Conservation (phyloP, 2,888 invertebrate genomes). For the Zaprionus bogoriensis region DNA sequence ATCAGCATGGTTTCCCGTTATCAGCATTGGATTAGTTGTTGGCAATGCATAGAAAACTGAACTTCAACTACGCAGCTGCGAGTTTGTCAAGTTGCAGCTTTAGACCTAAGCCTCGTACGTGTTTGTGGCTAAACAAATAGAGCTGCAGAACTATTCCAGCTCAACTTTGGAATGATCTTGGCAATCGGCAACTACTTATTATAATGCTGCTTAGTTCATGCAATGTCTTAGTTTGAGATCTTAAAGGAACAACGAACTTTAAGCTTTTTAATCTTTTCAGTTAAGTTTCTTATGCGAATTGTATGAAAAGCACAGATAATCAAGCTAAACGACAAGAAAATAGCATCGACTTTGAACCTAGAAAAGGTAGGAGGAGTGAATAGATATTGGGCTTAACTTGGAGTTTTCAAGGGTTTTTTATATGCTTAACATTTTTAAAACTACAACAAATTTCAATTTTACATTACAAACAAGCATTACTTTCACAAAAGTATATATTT, state of each 20-base stretch:
- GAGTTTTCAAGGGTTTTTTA: too few species aligned
- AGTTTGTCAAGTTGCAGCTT: slow-evolving; percentile 1
- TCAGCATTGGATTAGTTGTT: slow-evolving; percentile 24
- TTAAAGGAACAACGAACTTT: not conserved
- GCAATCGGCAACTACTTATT: too few species aligned
- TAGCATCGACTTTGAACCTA: too few species aligned
- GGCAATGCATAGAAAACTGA: slow-evolving; percentile 20
- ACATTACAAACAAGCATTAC: too few species aligned
- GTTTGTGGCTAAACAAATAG: too few species aligned
- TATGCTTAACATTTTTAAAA: too few species aligned
- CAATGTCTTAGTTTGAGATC: not conserved
- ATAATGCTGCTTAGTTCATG: not conserved
- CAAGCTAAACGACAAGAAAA: not conserved
- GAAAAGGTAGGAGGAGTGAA: not conserved
- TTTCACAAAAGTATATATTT: too few species aligned
- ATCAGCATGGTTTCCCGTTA: slow-evolving; percentile 33
- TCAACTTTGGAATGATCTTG: too few species aligned
- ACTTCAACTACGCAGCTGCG: slow-evolving; percentile 11
- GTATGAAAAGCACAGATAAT: not conserved
- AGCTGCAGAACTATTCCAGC: too few species aligned
- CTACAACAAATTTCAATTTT: too few species aligned
- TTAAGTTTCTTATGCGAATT: not conserved
- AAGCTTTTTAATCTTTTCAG: not conserved
- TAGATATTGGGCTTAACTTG: not conserved
- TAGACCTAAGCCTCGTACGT: too few species aligned